Evolutionary conservation across 2,113 vertebrate genomes (phyloP), one percentile per base, ranked within the genome.

Genomic region (Heloderma charlesbogerti): DNA sequence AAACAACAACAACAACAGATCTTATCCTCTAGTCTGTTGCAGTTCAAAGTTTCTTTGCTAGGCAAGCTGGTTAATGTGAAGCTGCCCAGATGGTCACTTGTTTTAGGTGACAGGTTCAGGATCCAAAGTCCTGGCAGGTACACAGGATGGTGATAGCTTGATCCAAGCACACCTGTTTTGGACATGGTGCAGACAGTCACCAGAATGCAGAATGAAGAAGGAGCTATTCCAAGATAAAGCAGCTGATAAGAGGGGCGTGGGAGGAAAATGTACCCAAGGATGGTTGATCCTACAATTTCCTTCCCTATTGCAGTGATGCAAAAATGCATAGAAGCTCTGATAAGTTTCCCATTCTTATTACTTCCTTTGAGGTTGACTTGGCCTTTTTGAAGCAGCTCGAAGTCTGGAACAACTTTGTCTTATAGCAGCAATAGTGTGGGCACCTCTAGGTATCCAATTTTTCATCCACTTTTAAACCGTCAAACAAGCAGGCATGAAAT

Each of bases 391-490:
- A 83, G n/a, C 82, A 71, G 51, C 79, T 82, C 27, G 67, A 72
- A 63, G 74, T 15, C 20, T 84, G 37, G 84, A 82, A 82, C 66
- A 82, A 74, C 82, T 48, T 84, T 84, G 9, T 90, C 43, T 77
- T n/a, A 63, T 63, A 48, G 31, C 7, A 4, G 31, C 43, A 66
- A 34, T 10, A 77, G 43, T 10, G 57, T 10, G 25, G 40, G 12
- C 66, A 84, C 34, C 40, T 63, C 54, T 16, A 77, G 83, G 88
- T 84, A 88, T 88, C 51, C 43, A 82, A 91, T 91, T 94, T 84
- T 84, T 78, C 63, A 85, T 89, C 43, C 72, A 22, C 22, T 67
- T 91, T 84, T 75, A 87, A 63, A 87, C 84, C 74, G 54, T 27
- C 31, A 71, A 29, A n/a, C 80, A 12, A 34, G 74, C 74, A 88